Percentiles rank a stretch among this genome's conserved stretches.
These are phyloP conservation scores for Caenorhabditis tropicalis DNA, from an alignment of 1,140 invertebrate genomes.

Conservation along the genomic window DNA sequence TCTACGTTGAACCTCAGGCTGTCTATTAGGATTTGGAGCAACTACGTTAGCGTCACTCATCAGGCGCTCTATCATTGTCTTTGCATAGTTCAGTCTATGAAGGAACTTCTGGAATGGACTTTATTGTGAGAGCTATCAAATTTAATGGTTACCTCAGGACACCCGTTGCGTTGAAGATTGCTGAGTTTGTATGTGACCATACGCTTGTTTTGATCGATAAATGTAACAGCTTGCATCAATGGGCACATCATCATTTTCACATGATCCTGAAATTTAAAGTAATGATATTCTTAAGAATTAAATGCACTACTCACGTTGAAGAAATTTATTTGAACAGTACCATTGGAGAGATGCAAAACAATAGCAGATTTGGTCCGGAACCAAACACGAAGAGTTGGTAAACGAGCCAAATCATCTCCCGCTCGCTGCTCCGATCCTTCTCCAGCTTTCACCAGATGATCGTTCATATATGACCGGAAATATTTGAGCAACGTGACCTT, in stretches of 20 bases:
- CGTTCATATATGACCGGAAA: conserved; percentile 96
- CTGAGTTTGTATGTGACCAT: conserved; percentile 88
- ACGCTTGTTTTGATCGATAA: conserved; percentile 87
- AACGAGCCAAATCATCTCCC: conserved; percentile 84
- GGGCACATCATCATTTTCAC: conserved; percentile 97
- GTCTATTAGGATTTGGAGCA: background rate
- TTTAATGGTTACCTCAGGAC: too few species aligned
- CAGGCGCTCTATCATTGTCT: conserved; percentile 81
- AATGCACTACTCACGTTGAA: conserved; percentile 73
- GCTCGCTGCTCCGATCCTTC: conserved; percentile 75
- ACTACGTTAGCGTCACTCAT: conserved; percentile 57
- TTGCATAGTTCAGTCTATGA: conserved; percentile 84
- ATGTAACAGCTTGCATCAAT: conserved; percentile 92
- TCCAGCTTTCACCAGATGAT: conserved; percentile 85
- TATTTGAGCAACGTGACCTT: conserved; percentile 89
- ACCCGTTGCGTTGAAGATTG: conserved; percentile 84
- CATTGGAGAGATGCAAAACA: conserved; percentile 96
- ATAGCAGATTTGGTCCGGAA: conserved; percentile 93
- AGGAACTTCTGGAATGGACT: too few species aligned
- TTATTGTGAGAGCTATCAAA: too few species aligned
- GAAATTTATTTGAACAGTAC: conserved; percentile 96
- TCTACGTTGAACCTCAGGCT: background rate
- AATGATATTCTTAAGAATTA: background rate
- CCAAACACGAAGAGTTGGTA: conserved; percentile 93
- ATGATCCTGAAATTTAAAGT: conserved; percentile 79